phyloP scores from a whole-genome alignment of 2,888 invertebrate species.

The Agrochola litura region DNA sequence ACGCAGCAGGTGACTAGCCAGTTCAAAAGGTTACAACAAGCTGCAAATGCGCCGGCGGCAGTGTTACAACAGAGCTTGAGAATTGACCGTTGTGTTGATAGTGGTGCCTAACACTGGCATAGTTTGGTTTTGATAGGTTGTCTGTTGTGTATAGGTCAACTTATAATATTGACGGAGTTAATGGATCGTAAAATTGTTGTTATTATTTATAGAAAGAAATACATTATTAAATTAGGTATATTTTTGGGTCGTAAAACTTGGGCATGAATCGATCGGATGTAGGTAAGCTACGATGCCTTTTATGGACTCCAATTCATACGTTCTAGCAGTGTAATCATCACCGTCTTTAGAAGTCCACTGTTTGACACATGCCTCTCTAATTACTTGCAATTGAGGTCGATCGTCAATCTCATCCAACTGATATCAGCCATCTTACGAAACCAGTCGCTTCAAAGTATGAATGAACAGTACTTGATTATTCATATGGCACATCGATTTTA shows the following conservation, averaged over 20 bases:
- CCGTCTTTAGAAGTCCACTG: not conserved
- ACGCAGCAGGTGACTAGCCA: conserved; percentile 21
- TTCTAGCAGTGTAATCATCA: not conserved
- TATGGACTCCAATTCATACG: not conserved
- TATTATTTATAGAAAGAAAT: not conserved
- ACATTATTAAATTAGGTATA: not conserved
- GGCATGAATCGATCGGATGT: not conserved
- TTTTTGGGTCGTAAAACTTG: not conserved
- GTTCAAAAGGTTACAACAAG: conserved; percentile 58
- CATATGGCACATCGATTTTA: too few species aligned
- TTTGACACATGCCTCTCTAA: not conserved
- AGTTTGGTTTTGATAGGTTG: conserved; percentile 34
- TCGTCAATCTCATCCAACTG: not conserved
- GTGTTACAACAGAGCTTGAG: conserved; percentile 36
- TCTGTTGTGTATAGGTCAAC: conserved; percentile 32
- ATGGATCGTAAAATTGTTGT: conserved; percentile 13
- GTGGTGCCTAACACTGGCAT: not conserved
- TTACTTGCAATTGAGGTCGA: not conserved
- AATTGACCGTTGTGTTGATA: conserved; percentile 24
- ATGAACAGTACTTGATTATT: too few species aligned
- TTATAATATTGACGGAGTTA: not conserved
- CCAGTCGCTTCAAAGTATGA: too few species aligned
- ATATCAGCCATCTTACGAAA: not conserved
- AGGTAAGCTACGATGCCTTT: not conserved
- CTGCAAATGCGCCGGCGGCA: conserved; percentile 34